These are phyloP conservation scores for Paracanthobrama guichenoti DNA, from an alignment of 2,113 vertebrate genomes.

Conservation along the genomic window DNA sequence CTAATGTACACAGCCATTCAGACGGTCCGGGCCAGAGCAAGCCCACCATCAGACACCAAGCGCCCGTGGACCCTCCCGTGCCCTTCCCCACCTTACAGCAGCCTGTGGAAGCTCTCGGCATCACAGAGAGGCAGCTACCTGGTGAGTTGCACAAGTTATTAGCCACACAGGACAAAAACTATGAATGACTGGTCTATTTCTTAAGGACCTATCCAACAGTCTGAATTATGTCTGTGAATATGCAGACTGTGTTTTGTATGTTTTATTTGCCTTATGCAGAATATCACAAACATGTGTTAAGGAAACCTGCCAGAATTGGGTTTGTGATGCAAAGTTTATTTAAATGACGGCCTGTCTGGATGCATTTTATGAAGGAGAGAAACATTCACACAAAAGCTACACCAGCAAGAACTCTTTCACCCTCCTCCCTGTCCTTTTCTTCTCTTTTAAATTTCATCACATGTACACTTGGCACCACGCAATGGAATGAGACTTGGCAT, in stretches of 20 bases:
- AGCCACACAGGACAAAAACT: background rate
- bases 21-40: constrained; percentile 67
- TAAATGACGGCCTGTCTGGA: background rate
- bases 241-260: background rate
- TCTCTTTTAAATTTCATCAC: constrained; percentile 26
- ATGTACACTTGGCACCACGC: constrained; percentile 7
- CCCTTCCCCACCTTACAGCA: constrained; percentile 88
- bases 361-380: background rate
- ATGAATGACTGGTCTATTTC: background rate
- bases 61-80: constrained; percentile 80
- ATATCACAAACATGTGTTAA: background rate
- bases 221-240: background rate
- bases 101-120: constrained; percentile 87
- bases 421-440: constrained; percentile 14
- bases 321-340: background rate
- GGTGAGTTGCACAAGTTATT: constrained; percentile 79
- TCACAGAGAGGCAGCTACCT: constrained; percentile 81
- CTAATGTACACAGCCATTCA: constrained; percentile 51
- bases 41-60: constrained; percentile 82
- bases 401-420: constrained; percentile 6
- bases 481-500: constrained; percentile 55
- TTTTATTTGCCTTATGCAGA: background rate
- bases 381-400: background rate
- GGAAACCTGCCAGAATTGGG: background rate
- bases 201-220: background rate